These are phyloP conservation scores for Etheostoma perlongum DNA, from an alignment of 2,797 vertebrate species.

Conservation along the genomic window DNA sequence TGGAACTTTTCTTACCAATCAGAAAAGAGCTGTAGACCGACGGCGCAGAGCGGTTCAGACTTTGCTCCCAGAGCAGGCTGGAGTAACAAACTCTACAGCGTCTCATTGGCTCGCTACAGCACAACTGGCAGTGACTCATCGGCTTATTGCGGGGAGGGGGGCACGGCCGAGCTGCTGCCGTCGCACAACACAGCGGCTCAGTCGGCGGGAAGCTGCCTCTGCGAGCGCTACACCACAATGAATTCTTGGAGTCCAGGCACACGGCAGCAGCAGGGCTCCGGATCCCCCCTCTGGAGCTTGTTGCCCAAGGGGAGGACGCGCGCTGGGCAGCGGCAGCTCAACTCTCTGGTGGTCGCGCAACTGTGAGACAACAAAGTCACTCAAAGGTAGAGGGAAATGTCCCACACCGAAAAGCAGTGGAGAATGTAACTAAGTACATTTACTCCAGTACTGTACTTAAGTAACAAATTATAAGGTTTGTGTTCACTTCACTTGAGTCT, in stretches of 20 bases:
- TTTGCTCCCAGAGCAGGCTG: constrained; percentile 63
- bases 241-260: neutral
- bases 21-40: constrained; percentile 68
- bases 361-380: constrained; percentile 64
- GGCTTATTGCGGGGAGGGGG: constrained; percentile 18
- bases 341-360: constrained; percentile 30
- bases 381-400: constrained; percentile 25
- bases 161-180: neutral
- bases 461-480: too few relatives aligned
- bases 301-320: constrained; percentile 53
- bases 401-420: neutral
- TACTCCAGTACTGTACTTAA: too few relatives aligned
- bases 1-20: constrained; percentile 75
- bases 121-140: constrained; percentile 23
- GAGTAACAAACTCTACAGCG: constrained; percentile 62
- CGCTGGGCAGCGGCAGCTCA: neutral
- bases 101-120: constrained; percentile 20
- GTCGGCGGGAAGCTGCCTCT: constrained; percentile 50
- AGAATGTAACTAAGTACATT: too few relatives aligned
- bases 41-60: constrained; percentile 63
- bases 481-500: too few relatives aligned
- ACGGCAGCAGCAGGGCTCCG: neutral
- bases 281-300: constrained; percentile 25
- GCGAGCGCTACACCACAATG: neutral
- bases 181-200: neutral